Conservation (phyloP, 2,113 vertebrate genomes). For the Alaudala cheleensis region DNA sequence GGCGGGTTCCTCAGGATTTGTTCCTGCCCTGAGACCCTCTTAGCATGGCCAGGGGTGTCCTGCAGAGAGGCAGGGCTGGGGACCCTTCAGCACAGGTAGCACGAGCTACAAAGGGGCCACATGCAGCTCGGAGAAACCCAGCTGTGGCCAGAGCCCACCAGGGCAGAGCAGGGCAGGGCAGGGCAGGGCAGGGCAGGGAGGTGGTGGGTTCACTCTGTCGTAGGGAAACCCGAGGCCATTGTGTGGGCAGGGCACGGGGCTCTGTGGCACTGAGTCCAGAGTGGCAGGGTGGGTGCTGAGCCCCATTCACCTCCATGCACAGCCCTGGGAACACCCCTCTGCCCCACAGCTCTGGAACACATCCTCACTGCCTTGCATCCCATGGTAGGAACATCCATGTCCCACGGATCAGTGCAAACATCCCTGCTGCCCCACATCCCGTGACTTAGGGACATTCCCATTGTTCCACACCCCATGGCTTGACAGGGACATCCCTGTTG, state of each 20-base stretch:
- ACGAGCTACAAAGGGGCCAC: background rate
- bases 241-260: background rate
- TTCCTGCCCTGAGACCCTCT: background rate
- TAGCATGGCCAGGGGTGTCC: background rate
- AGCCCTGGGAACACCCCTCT: background rate
- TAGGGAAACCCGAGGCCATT: background rate
- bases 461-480: background rate
- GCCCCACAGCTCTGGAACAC: background rate
- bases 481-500: background rate
- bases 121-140: background rate
- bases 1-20: background rate
- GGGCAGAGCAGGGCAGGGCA: background rate
- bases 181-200: background rate
- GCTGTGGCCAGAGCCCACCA: background rate
- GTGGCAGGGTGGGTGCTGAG: background rate
- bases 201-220: fast-evolving
- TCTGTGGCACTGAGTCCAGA: background rate
- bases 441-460: background rate
- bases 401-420: fast-evolving
- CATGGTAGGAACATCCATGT: background rate
- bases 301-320: too few species aligned
- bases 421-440: background rate
- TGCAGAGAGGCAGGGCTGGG: background rate
- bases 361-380: background rate
- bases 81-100: background rate